Base-by-base conservation (phyloP, 92 coral and sea anemone genomes). In the Palythoa caribaeorum region DNA sequence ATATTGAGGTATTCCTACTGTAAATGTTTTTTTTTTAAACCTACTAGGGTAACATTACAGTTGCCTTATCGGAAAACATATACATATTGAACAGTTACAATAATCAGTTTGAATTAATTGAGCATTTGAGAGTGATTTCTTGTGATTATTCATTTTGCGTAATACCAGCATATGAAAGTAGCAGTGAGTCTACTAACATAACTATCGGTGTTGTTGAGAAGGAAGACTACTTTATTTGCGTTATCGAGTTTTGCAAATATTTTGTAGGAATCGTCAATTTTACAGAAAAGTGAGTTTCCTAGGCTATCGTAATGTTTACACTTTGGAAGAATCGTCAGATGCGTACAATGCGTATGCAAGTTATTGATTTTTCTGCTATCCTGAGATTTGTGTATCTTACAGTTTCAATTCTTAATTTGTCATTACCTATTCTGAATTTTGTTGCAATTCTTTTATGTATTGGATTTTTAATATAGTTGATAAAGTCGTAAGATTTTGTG, bases 301-400 rank as follows among this genome's bases (percentile, higher is more conserved):
- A 16, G 14, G 5, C 14, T 17, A 62, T n/a, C 19, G 14, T 1
- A 62, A 62, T 7, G 70, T 5, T 11, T 14, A 16, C 8, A 62
- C 14, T 62, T 14, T 14, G 2, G 19, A 62, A 62, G 70, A 66
- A 19, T 13, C 2, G 8, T n/a, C 2, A n/a, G n/a, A 66, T 16
- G 28, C 7, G 3, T 0, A 28, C 36, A 66, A 28, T 66, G 71
- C 14, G 39, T 21, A 0, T 28, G 35, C 72, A 66, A n/a, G 1
- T 12, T 79, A 69, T 20, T 54, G 53, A 16, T 1, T 79, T 17
- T 59, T 55, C 54, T 19, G 72, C 71, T 59, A 71, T 80, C 57
- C 57, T 60, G 72, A 71, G 85, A 1, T 54, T 80, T 15, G 73
- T 57, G 60, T 54, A 80, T 60, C 85, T 80, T 48, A 16, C 85